Conservation (phyloP, 2,113 vertebrate species). For the Columba janthina region DNA sequence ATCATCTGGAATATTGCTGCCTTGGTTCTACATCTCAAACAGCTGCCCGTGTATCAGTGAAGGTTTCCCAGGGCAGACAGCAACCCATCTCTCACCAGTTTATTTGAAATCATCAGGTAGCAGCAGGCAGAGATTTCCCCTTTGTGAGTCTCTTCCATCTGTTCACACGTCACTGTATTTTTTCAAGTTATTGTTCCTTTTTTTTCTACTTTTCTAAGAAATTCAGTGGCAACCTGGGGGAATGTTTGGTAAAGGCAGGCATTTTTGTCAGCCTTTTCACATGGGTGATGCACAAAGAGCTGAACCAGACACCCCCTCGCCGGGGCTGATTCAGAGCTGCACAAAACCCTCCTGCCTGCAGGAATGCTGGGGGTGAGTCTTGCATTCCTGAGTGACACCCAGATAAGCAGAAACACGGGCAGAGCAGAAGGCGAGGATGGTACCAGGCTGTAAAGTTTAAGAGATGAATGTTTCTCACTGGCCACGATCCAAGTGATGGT, state of each 20-base stretch:
- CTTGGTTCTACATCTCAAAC: background rate
- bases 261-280: background rate
- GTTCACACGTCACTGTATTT: background rate
- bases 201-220: background rate
- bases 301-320: background rate
- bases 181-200: background rate
- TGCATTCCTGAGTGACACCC: conserved; percentile 77
- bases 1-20: background rate
- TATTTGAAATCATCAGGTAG: background rate
- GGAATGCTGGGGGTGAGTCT: conserved; percentile 52
- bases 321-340: background rate
- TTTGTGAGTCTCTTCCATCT: background rate
- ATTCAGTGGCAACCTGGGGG: background rate
- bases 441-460: conserved; percentile 72
- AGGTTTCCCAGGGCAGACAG: background rate
- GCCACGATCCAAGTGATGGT: background rate
- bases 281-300: background rate
- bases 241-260: background rate
- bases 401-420: conserved; percentile 67
- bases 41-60: background rate
- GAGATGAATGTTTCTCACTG: background rate
- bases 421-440: conserved; percentile 54
- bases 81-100: background rate
- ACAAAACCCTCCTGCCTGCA: conserved; percentile 3
- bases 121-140: background rate